Evolutionary conservation across 2,797 vertebrate genomes (phyloP).

Genomic region (Acipenser ruthenus): DNA sequence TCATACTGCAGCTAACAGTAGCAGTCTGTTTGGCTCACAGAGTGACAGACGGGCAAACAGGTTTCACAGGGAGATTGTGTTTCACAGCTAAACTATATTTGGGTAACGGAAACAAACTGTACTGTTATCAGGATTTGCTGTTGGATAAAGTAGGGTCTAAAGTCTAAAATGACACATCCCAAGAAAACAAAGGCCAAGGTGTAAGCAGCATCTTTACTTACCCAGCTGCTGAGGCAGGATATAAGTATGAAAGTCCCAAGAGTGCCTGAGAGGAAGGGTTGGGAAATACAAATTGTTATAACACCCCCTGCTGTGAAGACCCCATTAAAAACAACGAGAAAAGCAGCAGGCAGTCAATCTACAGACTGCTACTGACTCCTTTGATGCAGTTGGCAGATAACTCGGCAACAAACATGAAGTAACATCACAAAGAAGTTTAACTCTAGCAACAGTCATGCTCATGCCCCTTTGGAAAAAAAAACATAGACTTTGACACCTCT

Average conservation of each 20-base stretch:
- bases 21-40: no score
- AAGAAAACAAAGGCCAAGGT: constrained; percentile 4
- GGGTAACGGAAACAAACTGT: no score
- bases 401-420: constrained; percentile 24
- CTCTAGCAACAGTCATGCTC: constrained; percentile 16
- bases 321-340: constrained; percentile 49
- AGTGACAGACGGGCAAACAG: no score
- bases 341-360: constrained; percentile 44
- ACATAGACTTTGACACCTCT: background rate
- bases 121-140: no score
- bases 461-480: constrained; percentile 8
- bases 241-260: constrained; percentile 18
- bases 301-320: constrained; percentile 43
- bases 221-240: constrained; percentile 13
- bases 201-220: constrained; percentile 1
- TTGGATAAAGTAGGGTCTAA: no score
- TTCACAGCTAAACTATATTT: no score
- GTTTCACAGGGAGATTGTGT: no score
- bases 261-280: constrained; percentile 22
- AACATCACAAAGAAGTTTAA: constrained; percentile 33
- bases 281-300: constrained; percentile 40
- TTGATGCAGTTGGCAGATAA: constrained; percentile 45
- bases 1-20: no score
- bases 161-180: background rate
- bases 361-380: constrained; percentile 35